phyloP scores from a whole-genome alignment of 1,140 invertebrate species.

The Trichoplusia ni region DNA sequence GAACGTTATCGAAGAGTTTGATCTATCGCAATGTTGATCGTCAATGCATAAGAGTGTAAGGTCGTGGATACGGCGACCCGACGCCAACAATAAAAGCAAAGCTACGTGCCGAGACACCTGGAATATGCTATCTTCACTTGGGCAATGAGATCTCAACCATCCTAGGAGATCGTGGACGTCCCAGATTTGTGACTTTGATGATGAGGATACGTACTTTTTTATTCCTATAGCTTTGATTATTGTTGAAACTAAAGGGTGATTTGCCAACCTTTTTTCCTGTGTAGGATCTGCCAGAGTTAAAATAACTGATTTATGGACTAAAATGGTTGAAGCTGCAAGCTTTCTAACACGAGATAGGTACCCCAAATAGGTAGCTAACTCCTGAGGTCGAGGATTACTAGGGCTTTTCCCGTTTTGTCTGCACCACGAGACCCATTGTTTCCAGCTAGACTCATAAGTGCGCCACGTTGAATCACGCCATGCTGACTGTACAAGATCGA shows the following conservation, averaged over 20 bases:
- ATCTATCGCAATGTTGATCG: not conserved
- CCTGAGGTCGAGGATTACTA: not conserved
- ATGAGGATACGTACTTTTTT: not conserved
- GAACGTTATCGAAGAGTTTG: constrained; percentile 19
- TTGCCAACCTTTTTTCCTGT: not conserved
- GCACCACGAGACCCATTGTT: constrained; percentile 1
- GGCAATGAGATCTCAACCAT: not conserved
- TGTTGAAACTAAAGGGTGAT: not conserved
- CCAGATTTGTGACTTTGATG: not conserved
- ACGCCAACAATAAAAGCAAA: constrained; percentile 37
- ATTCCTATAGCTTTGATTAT: not conserved
- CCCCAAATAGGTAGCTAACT: not conserved
- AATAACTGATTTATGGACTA: not conserved
- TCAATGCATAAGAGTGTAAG: constrained; percentile 49
- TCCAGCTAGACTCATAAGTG: constrained; percentile 21
- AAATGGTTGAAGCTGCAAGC: not conserved
- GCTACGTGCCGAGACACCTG: not conserved
- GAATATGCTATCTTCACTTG: not conserved
- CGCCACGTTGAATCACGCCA: constrained; percentile 27
- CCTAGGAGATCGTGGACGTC: not conserved
- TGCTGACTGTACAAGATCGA: constrained; percentile 7
- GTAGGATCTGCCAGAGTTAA: not conserved
- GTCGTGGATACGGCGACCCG: constrained; percentile 41
- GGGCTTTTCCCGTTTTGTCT: not conserved
- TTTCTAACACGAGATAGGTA: not conserved